Conservation (phyloP, 2,888 invertebrate genomes). For the Eumerus sabulonum region DNA sequence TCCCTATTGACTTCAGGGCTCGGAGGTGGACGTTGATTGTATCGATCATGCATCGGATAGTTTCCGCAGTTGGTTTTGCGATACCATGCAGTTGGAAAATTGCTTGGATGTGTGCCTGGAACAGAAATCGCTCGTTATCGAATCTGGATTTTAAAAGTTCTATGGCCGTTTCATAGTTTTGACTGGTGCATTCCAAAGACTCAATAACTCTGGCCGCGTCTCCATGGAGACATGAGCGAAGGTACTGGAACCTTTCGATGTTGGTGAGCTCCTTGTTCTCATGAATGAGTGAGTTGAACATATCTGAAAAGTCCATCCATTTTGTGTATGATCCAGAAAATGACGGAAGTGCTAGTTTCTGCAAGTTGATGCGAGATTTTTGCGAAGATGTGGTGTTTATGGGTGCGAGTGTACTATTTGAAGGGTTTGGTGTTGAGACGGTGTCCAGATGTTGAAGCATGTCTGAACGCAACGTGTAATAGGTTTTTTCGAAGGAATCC, state of each 20-base stretch:
- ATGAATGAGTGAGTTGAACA: slow-evolving; percentile 29
- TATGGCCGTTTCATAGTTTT: slow-evolving; percentile 50
- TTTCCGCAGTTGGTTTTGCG: slow-evolving; percentile 9
- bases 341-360: slow-evolving; percentile 39
- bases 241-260: slow-evolving; percentile 51
- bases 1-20: slow-evolving; percentile 1
- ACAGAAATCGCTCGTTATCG: slow-evolving; percentile 21
- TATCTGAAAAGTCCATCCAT: slow-evolving; percentile 54
- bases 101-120: slow-evolving; percentile 21
- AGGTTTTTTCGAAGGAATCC: neutral
- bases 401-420: too few species aligned
- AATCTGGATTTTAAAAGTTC: slow-evolving; percentile 32
- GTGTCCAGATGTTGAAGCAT: too few species aligned
- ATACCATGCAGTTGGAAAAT: slow-evolving; percentile 17
- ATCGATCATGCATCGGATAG: slow-evolving; percentile 24
- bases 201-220: slow-evolving; percentile 31
- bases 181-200: slow-evolving; percentile 47
- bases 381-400: too few species aligned
- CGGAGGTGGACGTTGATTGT: slow-evolving; percentile 18
- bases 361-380: slow-evolving; percentile 9
- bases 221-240: slow-evolving; percentile 40
- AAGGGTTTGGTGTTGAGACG: too few species aligned
- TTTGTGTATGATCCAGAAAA: slow-evolving; percentile 47
- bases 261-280: slow-evolving; percentile 22
- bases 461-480: neutral